Conservation (phyloP, 2,888 invertebrate genomes). For the Exocentrus adspersus region DNA sequence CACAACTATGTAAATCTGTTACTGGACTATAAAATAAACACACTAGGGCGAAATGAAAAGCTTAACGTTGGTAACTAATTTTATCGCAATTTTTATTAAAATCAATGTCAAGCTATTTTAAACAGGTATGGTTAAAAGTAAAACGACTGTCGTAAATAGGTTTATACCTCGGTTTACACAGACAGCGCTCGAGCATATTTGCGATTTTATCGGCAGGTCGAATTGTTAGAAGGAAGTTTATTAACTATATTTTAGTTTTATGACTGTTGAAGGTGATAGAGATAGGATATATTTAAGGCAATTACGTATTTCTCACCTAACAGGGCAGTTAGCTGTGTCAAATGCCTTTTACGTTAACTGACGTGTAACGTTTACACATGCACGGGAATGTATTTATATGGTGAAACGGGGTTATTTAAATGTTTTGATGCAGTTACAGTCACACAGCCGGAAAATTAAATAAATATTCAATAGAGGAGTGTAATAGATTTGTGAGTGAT, state of each 20-base stretch:
- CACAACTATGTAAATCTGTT: not conserved
- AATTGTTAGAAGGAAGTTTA: not conserved
- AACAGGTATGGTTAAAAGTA: not conserved
- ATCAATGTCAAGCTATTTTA: not conserved
- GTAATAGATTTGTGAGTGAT: no score
- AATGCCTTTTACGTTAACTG: not conserved
- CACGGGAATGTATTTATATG: not conserved
- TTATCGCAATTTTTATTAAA: not conserved
- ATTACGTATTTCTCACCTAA: not conserved
- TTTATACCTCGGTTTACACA: not conserved
- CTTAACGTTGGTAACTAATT: slow-evolving; percentile 4
- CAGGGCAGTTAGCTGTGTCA: not conserved
- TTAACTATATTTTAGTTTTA: slow-evolving; percentile 7
- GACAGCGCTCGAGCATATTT: not conserved
- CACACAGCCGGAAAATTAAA: no score
- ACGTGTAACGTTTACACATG: not conserved
- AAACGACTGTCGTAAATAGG: not conserved
- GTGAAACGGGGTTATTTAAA: not conserved
- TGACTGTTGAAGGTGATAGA: not conserved
- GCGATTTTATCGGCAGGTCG: not conserved
- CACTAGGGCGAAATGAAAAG: not conserved
- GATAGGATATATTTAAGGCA: not conserved
- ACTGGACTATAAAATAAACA: slow-evolving; percentile 2
- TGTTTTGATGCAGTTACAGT: not conserved
- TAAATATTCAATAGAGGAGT: no score